Conservation (phyloP, 2,113 vertebrate genomes). For the Cariama cristata region DNA sequence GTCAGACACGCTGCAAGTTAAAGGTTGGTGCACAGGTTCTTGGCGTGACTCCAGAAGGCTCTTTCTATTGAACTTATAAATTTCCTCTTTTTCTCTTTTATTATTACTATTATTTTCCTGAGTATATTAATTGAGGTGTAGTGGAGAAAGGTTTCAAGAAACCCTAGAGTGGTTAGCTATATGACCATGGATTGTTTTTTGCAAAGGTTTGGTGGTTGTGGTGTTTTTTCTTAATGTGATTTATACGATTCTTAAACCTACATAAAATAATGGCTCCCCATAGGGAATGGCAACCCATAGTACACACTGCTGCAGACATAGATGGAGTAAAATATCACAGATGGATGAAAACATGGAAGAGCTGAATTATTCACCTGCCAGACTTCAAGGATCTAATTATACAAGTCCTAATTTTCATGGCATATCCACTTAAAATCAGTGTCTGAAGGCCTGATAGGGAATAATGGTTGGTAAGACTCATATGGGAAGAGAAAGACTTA, state of each 20-base stretch:
- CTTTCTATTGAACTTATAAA: fast-evolving
- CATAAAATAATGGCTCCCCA: neutral
- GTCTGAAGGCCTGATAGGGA: neutral
- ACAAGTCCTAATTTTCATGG: neutral
- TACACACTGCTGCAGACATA: neutral
- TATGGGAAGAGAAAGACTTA: neutral
- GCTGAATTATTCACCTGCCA: neutral
- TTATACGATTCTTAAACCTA: neutral
- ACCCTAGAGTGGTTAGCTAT: neutral
- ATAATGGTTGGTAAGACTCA: neutral
- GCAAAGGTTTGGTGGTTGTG: neutral
- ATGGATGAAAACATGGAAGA: neutral
- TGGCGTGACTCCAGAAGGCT: neutral
- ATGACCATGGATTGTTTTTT: neutral
- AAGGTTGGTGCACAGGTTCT: neutral
- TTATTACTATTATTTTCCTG: neutral
- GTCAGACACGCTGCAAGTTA: fast-evolving
- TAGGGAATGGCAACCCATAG: neutral
- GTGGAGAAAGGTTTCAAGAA: neutral
- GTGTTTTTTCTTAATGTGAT: neutral
- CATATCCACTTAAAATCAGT: neutral
- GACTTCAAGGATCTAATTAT: neutral
- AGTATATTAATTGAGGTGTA: neutral
- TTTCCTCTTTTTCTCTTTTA: neutral
- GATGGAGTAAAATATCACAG: neutral